A percentile compares a stretch with the other conserved stretches of the same genome.
phyloP scores from a whole-genome alignment of 2,888 invertebrate genomes.

The Melieria crassipennis region DNA sequence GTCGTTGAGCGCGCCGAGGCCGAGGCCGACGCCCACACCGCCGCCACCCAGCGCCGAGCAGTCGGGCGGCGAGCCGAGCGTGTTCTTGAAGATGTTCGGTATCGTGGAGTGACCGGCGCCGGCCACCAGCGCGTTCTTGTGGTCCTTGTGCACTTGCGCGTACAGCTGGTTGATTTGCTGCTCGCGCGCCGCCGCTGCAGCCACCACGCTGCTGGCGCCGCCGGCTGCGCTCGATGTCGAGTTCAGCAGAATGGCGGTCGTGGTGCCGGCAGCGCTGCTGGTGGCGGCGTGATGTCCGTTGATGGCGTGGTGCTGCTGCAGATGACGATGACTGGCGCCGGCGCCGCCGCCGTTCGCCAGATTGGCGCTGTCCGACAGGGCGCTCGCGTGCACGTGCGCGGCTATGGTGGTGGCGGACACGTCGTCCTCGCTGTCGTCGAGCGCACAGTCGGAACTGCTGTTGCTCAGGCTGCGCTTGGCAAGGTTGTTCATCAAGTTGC shows the following conservation, averaged over 20 bases:
- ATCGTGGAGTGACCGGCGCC: conserved; percentile 54
- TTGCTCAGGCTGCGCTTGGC: conserved; percentile 71
- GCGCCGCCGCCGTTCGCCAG: conserved; percentile 42
- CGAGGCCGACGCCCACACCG: conserved; percentile 27
- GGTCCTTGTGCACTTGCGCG: conserved; percentile 70
- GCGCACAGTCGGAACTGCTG: conserved; percentile 57
- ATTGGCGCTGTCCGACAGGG: conserved; percentile 55
- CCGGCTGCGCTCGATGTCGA: conserved; percentile 44
- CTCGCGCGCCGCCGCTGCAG: conserved; percentile 54
- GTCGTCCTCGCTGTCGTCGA: conserved; percentile 62
- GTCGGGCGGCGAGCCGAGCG: conserved; percentile 54
- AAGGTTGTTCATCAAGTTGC: conserved; percentile 38
- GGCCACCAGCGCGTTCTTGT: conserved; percentile 58
- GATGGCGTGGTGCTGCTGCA: conserved; percentile 24
- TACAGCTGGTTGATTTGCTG: conserved; percentile 66
- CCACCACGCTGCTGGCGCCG: conserved; percentile 9
- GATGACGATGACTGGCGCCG: conserved; percentile 27
- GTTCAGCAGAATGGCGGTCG: conserved; percentile 60
- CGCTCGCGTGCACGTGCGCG: conserved; percentile 53
- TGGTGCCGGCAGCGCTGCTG: conserved; percentile 50
- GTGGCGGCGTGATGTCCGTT: conserved; percentile 32
- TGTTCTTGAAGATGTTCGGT: conserved; percentile 60
- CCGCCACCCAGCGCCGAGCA: conserved; percentile 43
- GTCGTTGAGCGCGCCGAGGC: conserved; percentile 50
- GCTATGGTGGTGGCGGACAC: conserved; percentile 38